Conservation (phyloP, 2,113 vertebrate genomes). For the Otocyon megalotis region DNA sequence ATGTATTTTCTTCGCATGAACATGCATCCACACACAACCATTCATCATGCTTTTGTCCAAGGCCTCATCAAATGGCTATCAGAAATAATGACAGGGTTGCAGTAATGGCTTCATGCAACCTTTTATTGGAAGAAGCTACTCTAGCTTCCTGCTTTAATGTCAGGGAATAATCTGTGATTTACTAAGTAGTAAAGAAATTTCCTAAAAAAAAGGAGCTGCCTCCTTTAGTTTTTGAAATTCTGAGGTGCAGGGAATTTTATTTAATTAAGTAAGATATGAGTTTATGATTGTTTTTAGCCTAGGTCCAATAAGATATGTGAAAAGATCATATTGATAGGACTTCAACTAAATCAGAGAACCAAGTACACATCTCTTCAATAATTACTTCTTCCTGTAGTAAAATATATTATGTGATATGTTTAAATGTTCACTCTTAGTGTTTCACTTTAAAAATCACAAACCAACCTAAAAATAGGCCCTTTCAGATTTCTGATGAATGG, state of each 20-base stretch:
- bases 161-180: neutral
- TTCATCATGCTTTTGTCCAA: neutral
- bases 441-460: neutral
- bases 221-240: neutral
- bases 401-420: neutral
- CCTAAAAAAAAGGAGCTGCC: neutral
- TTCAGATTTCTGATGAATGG: neutral
- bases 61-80: neutral
- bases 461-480: neutral
- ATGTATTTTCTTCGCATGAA: neutral
- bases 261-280: neutral
- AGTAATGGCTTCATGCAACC: neutral
- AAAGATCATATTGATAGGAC: neutral
- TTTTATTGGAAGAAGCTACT: conserved; percentile 10
- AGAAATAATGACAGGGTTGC: conserved; percentile 41
- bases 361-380: neutral
- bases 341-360: neutral
- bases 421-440: neutral
- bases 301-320: neutral
- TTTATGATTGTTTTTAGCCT: neutral
- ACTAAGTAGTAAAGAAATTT: neutral
- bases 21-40: neutral
- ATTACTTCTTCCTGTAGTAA: neutral
- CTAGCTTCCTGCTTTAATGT: neutral
- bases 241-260: neutral